phyloP scores from a whole-genome alignment of 64 coral and sea anemone genomes.

The Trachythela sp. region DNA sequence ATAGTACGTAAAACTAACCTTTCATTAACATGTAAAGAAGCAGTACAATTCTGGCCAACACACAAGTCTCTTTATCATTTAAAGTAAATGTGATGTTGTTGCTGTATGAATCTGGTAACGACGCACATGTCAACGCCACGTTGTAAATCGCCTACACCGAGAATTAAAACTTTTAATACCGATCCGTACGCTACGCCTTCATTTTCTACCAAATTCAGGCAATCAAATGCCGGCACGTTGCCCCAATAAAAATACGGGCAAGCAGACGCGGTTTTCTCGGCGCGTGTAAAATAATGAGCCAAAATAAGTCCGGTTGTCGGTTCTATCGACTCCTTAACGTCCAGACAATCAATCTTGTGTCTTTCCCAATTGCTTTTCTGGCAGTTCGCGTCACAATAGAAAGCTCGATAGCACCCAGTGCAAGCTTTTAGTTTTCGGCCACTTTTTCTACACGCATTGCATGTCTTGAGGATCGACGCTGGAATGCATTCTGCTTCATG shows the following conservation, averaged over 20 bases:
- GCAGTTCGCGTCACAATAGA: not conserved
- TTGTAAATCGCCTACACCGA: conserved; percentile 9
- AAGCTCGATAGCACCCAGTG: not conserved
- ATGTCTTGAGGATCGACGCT: not conserved
- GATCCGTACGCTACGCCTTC: not conserved
- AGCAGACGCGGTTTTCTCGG: too few relatives aligned
- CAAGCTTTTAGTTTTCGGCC: not conserved
- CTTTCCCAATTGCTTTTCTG: not conserved
- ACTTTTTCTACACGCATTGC: not conserved
- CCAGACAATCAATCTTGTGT: not conserved
- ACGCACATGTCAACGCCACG: not conserved
- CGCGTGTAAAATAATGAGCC: too few relatives aligned
- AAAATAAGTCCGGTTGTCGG: too few relatives aligned
- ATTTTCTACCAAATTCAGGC: not conserved
- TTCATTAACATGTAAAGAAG: not conserved
- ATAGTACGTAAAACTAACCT: too few relatives aligned
- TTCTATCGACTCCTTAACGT: too few relatives aligned
- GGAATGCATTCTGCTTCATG: not conserved
- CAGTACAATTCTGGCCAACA: not conserved
- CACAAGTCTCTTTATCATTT: not conserved
- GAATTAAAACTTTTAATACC: not conserved
- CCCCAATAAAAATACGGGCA: too few relatives aligned
- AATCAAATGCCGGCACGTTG: not conserved
- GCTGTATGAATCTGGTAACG: not conserved
- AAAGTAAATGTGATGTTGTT: not conserved